Percentiles rank a stretch among this genome's conserved stretches.
phyloP scores from a whole-genome alignment of 2,797 vertebrate genomes.

The Pipistrellus kuhlii region DNA sequence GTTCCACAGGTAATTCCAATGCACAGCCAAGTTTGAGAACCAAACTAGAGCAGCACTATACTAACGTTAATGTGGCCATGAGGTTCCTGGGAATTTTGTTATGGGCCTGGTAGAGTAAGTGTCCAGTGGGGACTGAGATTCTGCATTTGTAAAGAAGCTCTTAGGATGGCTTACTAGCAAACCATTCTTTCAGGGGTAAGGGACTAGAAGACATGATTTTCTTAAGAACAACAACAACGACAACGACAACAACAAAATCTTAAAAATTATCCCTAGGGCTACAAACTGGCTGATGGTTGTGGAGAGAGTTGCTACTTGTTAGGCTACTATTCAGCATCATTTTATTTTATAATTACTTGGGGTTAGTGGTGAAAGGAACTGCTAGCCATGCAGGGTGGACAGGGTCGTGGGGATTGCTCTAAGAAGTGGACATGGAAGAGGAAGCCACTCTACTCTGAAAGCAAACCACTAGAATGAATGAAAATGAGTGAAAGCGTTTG shows the following conservation, averaged over 20 bases:
- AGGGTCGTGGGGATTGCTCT: slow-evolving; percentile 23
- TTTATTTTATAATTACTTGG: slow-evolving; percentile 58
- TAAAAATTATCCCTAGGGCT: neutral
- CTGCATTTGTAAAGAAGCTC: neutral
- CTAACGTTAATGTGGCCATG: neutral
- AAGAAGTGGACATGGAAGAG: slow-evolving; percentile 46
- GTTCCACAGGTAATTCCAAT: neutral
- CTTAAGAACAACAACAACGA: neutral
- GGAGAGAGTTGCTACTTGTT: neutral
- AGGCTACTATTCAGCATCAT: neutral
- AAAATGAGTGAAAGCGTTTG: slow-evolving; percentile 62
- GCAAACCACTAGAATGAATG: slow-evolving; percentile 45
- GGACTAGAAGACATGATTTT: neutral
- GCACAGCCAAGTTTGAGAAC: neutral
- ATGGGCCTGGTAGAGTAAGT: neutral
- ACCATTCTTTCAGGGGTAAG: neutral
- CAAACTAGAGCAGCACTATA: neutral
- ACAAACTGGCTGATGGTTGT: neutral
- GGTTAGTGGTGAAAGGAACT: neutral
- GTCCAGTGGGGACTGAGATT: neutral
- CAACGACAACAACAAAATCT: neutral
- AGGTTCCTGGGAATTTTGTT: neutral
- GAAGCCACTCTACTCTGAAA: slow-evolving; percentile 59
- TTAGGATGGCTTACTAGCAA: neutral
- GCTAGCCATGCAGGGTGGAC: neutral